phyloP scores from a whole-genome alignment of 2,113 vertebrate species.

The Chloropsis cyanopogon region DNA sequence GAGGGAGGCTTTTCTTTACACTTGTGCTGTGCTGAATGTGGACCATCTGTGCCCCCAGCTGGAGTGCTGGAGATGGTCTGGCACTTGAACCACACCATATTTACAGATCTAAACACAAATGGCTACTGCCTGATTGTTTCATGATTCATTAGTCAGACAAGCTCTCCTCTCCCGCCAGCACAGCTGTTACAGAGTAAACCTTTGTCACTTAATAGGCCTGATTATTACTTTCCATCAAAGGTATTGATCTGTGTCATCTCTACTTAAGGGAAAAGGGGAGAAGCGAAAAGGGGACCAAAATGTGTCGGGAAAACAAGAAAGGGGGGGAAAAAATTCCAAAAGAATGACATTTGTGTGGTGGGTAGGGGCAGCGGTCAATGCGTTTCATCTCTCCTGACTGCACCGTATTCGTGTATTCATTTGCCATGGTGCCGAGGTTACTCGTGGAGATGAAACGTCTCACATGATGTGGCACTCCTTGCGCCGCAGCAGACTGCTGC shows the following conservation, averaged over 20 bases:
- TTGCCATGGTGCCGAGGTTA: background rate
- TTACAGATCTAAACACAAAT: constrained; percentile 99
- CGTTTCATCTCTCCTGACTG: constrained; percentile 6
- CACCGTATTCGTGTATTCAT: background rate
- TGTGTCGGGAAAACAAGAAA: constrained; percentile 52
- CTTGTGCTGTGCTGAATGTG: constrained; percentile 88
- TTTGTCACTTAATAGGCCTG: constrained; percentile 99
- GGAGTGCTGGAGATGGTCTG: constrained; percentile 99
- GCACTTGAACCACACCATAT: constrained; percentile 99
- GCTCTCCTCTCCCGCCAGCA: constrained; percentile 96
- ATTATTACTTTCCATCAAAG: constrained; percentile 98
- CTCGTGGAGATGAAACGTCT: constrained; percentile 34
- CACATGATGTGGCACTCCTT: constrained; percentile 8
- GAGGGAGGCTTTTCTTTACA: constrained; percentile 73
- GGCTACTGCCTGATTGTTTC: constrained; percentile 99
- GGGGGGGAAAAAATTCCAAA: background rate
- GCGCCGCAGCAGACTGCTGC: constrained; percentile 10
- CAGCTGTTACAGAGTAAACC: constrained; percentile 99
- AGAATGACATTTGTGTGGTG: background rate
- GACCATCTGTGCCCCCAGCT: constrained; percentile 99
- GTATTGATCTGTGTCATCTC: constrained; percentile 97
- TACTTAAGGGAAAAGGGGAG: constrained; percentile 82
- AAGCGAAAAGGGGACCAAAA: constrained; percentile 57
- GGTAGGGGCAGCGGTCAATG: background rate
- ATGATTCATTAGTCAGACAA: constrained; percentile 99